Conservation (phyloP, 2,797 vertebrate species). For the Hypotaenidia philippensis region DNA sequence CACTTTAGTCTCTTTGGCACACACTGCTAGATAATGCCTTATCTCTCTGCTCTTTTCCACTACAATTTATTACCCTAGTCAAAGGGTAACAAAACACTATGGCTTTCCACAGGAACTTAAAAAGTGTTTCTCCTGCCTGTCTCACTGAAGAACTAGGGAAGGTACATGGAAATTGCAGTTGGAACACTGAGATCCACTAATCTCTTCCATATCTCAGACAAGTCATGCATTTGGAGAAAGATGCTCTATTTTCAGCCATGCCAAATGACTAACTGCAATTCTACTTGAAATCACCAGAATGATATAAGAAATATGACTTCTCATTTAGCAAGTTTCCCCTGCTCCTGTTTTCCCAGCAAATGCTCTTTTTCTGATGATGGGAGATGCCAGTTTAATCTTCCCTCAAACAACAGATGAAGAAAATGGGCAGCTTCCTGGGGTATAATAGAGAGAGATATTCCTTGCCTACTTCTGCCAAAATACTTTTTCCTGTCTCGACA, state of each 20-base stretch:
- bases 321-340: neutral
- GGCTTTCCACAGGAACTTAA: neutral
- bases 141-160: neutral
- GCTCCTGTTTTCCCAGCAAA: neutral
- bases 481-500: neutral
- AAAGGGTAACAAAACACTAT: neutral
- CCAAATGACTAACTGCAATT: neutral
- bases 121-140: neutral
- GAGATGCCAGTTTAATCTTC: neutral
- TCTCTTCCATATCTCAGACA: neutral
- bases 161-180: neutral
- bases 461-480: neutral
- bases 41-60: neutral
- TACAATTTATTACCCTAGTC: neutral
- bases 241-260: constrained; percentile 7
- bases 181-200: neutral
- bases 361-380: neutral
- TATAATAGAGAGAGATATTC: neutral
- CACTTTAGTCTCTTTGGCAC: neutral
- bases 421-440: neutral
- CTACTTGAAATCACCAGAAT: neutral
- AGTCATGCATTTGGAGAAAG: neutral
- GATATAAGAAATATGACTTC: neutral
- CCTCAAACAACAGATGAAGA: neutral
- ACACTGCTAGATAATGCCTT: neutral